Base-by-base conservation (phyloP, 2,888 invertebrate genomes). In the Caenorhabditis virilis region DNA sequence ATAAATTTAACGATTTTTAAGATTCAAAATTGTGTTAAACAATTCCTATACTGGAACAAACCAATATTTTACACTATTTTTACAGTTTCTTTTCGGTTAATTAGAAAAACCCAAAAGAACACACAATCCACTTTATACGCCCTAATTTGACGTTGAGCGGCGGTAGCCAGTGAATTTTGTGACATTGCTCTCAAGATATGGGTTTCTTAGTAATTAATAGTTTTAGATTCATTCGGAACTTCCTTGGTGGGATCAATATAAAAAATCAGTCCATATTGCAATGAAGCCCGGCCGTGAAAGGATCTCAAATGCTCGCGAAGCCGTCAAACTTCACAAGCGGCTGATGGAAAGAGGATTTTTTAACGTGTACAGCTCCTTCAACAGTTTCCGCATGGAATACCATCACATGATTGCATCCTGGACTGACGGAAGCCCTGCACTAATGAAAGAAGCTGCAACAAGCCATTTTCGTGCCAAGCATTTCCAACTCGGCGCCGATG, bases 171-270 rank as follows among this genome's bases (percentile, higher is more conserved):
- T 30, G 6, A 30, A 30, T 30, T 30, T 30, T 30, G 30, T 30
- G 13, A 30, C 30, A 30, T 30, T 30, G 30, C 30, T 30, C 30
- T 30, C 13, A 13, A 30, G 23, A 48, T 22, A 36, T 36, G 25
- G n/a, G 33, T 48, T 48, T 48, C 7, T 3, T 48, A 22, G 20
- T 22, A 11, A 48, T 36, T 50, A 18, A 22, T 26, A 26, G 22
- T 49, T 56, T 42, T 15, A 56, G 58, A 46, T 23, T 23, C 51
- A 58, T 33, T 45, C 46, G 0, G 46, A 58, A 7, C 51, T 58
- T 38, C n/a, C 46, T 15, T 39, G 51, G 51, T 58, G 58, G 51
- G 13, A 43, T 15, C 22, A 13, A 35, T 58, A 51, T 23, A 46
- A 58, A 36, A 30, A 46, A n/a, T 26, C n/a, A 38, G 52, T 36